Evolutionary conservation across 2,113 vertebrate species (phyloP).

Genomic region (Pseudonaja textilis): DNA sequence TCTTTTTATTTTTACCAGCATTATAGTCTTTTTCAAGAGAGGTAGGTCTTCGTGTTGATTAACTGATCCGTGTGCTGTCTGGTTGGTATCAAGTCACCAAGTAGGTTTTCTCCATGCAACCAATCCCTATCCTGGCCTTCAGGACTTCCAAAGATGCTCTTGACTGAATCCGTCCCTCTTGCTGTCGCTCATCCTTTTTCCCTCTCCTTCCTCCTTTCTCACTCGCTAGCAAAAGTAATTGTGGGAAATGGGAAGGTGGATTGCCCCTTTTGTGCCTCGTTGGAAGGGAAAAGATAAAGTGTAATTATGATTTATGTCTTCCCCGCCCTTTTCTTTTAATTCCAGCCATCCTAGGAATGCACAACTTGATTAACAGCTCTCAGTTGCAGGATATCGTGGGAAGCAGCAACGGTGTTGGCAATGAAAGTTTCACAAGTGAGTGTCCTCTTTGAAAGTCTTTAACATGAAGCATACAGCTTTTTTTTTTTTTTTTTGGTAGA

Average conservation of each 20-base stretch:
- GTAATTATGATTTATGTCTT: background rate
- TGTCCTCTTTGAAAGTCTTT: background rate
- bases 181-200: background rate
- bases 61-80: no score
- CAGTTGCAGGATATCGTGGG: slow-evolving; percentile 80
- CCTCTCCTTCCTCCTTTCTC: background rate
- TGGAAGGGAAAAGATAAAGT: background rate
- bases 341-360: slow-evolving; percentile 95
- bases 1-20: no score
- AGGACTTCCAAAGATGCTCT: background rate
- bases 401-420: slow-evolving; percentile 71
- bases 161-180: background rate
- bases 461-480: background rate
- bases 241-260: background rate
- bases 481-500: background rate
- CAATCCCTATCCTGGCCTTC: background rate
- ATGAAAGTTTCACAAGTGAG: slow-evolving; percentile 80
- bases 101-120: no score
- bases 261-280: background rate
- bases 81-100: no score
- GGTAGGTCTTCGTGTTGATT: no score
- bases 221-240: background rate
- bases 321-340: slow-evolving; percentile 31
- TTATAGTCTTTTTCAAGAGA: no score
- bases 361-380: slow-evolving; percentile 86